Evolutionary conservation across 2,888 invertebrate species (phyloP).

Genomic region (Acleris literana): DNA sequence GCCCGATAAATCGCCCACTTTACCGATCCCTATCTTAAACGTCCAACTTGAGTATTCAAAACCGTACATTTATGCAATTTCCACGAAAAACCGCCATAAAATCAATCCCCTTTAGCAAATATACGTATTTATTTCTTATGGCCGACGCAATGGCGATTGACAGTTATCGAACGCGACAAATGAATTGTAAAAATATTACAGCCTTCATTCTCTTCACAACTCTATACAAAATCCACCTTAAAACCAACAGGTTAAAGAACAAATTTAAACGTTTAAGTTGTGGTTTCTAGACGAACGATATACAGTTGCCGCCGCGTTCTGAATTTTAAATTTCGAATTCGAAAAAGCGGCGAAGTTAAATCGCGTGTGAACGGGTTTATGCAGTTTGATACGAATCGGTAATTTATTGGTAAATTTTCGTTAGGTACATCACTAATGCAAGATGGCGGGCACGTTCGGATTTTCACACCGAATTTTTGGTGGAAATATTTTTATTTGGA

Average conservation of each 20-base stretch:
- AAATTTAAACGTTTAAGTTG: constrained; percentile 26
- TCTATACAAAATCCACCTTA: constrained; percentile 40
- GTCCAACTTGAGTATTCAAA: constrained; percentile 16
- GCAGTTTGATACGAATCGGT: constrained; percentile 67
- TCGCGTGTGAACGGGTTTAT: constrained; percentile 69
- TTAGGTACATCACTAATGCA: constrained; percentile 55
- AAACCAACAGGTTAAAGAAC: constrained; percentile 37
- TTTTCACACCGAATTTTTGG: constrained; percentile 56
- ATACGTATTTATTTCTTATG: constrained; percentile 68
- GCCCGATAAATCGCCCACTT: constrained; percentile 39
- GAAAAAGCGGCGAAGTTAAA: constrained; percentile 74
- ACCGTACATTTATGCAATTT: constrained; percentile 58
- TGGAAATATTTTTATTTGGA: constrained; percentile 50
- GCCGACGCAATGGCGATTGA: constrained; percentile 60
- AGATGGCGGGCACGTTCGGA: constrained; percentile 65
- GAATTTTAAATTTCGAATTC: constrained; percentile 73
- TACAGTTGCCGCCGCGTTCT: constrained; percentile 66
- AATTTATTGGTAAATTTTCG: constrained; percentile 68
- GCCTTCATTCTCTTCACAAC: constrained; percentile 39
- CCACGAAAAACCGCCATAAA: constrained; percentile 65
- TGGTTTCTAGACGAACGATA: constrained; percentile 60
- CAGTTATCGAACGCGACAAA: constrained; percentile 72
- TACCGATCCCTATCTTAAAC: constrained; percentile 44
- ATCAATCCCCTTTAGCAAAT: constrained; percentile 63
- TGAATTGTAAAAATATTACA: constrained; percentile 60